Percentiles rank a stretch among this genome's conserved stretches.
These are phyloP conservation scores for Quadriops clusia DNA, from an alignment of 2,888 invertebrate genomes.

Conservation along the genomic window DNA sequence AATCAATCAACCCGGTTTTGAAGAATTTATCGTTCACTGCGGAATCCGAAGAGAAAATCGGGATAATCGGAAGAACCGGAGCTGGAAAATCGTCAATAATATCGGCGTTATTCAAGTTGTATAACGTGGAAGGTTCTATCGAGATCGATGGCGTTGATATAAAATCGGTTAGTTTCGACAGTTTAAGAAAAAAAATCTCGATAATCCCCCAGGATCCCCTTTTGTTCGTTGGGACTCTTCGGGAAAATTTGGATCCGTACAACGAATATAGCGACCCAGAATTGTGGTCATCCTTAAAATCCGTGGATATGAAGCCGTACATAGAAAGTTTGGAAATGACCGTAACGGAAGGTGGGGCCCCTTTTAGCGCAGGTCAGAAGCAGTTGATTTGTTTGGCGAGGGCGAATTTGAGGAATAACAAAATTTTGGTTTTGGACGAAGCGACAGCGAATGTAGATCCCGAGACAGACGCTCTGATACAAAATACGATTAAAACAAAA, in stretches of 20 bases:
- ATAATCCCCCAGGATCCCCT: constrained; percentile 82
- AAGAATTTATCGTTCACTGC: constrained; percentile 55
- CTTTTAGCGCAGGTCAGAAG: constrained; percentile 38
- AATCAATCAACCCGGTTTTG: constrained; percentile 58
- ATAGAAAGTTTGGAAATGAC: constrained; percentile 46
- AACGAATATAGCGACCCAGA: constrained; percentile 61
- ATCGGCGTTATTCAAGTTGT: constrained; percentile 66
- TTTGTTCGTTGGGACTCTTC: constrained; percentile 72
- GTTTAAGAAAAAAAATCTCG: constrained; percentile 61
- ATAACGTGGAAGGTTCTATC: constrained; percentile 63
- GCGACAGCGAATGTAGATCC: constrained; percentile 72
- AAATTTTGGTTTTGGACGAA: constrained; percentile 42
- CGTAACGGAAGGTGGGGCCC: constrained; percentile 52
- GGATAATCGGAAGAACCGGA: constrained; percentile 71
- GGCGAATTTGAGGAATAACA: constrained; percentile 39
- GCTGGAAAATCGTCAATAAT: constrained; percentile 70
- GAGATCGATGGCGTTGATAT: constrained; percentile 68
- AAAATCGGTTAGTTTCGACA: constrained; percentile 55
- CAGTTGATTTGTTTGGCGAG: constrained; percentile 58
- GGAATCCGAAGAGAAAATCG: constrained; percentile 56
- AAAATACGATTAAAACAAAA: constrained; percentile 57
- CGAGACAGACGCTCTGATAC: constrained; percentile 61
- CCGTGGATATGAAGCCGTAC: constrained; percentile 61
- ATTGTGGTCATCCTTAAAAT: constrained; percentile 72
- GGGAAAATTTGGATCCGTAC: constrained; percentile 82